Conservation (phyloP, 2,888 invertebrate species). For the Lysandra bellargus region DNA sequence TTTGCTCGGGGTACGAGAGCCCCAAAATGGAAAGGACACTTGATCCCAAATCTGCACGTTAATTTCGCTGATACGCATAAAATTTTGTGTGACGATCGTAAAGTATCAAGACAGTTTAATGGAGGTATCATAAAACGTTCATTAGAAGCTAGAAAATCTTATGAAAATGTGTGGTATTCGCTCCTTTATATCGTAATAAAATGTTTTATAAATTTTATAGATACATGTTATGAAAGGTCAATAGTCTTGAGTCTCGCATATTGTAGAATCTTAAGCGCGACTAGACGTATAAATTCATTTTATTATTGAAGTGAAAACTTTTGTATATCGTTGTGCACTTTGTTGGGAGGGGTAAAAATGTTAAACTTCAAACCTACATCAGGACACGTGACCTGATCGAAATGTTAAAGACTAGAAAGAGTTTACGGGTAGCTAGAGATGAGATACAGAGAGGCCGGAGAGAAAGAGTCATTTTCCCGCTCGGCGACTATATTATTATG, state of each 20-base stretch:
- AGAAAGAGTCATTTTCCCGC: too few relatives aligned
- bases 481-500: too few relatives aligned
- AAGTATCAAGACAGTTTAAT: conserved; percentile 28
- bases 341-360: not conserved
- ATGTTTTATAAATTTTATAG: conserved; percentile 2
- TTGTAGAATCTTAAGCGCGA: not conserved
- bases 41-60: conserved; percentile 36
- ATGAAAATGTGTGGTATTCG: not conserved
- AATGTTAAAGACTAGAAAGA: too few relatives aligned
- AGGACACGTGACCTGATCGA: too few relatives aligned
- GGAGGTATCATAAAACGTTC: conserved; percentile 6
- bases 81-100: conserved; percentile 31
- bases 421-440: too few relatives aligned
- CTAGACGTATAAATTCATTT: not conserved
- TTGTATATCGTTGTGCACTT: not conserved
- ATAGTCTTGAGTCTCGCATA: not conserved
- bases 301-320: not conserved
- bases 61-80: conserved; percentile 38
- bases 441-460: too few relatives aligned
- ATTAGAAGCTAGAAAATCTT: conserved; percentile 1
- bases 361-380: not conserved
- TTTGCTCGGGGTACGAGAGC: conserved; percentile 46
- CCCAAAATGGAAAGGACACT: conserved; percentile 47
- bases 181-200: not conserved
- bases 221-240: not conserved